Evolutionary conservation across 2,888 invertebrate genomes (phyloP).

Genomic region (Omphaloscelis lunosa): DNA sequence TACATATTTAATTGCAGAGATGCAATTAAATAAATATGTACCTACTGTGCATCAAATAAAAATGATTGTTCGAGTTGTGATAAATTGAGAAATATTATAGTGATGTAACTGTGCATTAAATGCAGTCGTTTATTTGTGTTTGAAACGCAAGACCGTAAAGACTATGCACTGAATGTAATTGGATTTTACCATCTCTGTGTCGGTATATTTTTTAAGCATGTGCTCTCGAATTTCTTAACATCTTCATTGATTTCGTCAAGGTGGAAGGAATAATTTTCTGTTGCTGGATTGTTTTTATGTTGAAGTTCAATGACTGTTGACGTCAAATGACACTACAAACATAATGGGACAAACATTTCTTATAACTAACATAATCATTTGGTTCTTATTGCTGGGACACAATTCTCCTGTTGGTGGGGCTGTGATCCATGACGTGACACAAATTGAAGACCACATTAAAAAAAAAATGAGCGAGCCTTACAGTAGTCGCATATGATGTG

Average conservation of each 20-base stretch:
- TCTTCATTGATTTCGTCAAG: slow-evolving; percentile 7
- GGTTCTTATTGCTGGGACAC: neutral
- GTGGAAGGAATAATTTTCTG: neutral
- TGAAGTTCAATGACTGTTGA: too few relatives aligned
- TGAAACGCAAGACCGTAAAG: slow-evolving; percentile 34
- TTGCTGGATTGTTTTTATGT: neutral
- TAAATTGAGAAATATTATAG: slow-evolving; percentile 15
- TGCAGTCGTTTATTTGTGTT: slow-evolving; percentile 38
- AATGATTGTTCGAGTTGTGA: neutral
- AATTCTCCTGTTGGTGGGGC: neutral
- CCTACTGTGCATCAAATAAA: neutral
- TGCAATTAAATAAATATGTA: neutral
- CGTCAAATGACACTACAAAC: too few relatives aligned
- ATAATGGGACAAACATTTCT: too few relatives aligned
- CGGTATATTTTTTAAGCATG: neutral
- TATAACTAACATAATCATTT: neutral
- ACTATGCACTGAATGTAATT: slow-evolving; percentile 28
- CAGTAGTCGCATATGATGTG: too few relatives aligned
- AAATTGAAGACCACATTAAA: too few relatives aligned
- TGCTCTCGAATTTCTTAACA: slow-evolving; percentile 4
- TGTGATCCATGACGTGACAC: neutral
- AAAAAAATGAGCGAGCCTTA: too few relatives aligned
- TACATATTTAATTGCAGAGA: neutral
- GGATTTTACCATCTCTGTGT: slow-evolving; percentile 26
- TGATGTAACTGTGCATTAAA: slow-evolving; percentile 42